Base-by-base conservation (phyloP, 2,113 vertebrate genomes). In the Lycocorax pyrrhopterus region DNA sequence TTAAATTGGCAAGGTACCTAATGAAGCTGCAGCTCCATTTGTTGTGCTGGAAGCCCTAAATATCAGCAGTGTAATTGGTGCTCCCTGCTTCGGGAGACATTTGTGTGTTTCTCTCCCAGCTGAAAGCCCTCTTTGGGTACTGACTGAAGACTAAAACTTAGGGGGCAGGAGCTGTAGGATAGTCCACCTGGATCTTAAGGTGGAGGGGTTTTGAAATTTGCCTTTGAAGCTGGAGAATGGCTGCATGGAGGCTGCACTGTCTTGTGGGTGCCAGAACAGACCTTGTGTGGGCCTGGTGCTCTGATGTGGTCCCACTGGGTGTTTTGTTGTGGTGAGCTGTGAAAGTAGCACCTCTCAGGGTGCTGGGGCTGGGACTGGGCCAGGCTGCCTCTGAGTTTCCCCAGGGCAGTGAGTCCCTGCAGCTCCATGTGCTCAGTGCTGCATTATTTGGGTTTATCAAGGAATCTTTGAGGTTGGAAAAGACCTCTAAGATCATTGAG, bases 21-120 rank as follows among this genome's bases (percentile, higher is more conserved):
- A 95, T 90, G 80, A 97, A 95, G 95, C 90, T 90, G 90, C 72
- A 92, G 87, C 80, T 94, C 86, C 96, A 94, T 95, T 94, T 89
- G 95, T 91, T 94, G 83, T 81, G 85, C 93, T 93, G 90, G 88
- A 96, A 96, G 93, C 90, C 94, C 94, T 96, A 96, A 97, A 94
- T 96, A 96, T 94, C 96, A 96, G 83, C 53, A n/a, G 88, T 21
- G 92, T 79, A 95, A 95, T 94, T 84, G 92, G 85, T 93, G 89
- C 53, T 88, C 39, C 85, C 69, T 4, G 23, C 68, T 94, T 81
- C 8, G 41, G 52, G 32, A 93, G 83, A 10, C 37, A 74, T 83
- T 86, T 87, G 30, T 49, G 43, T 59, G 30, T 29, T 79, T n/a
- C 44, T 37, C 43, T 85, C 21, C 7, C 5, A 63, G 76, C 10